These are phyloP conservation scores for Eulemur coronatus DNA, from an alignment of 2,797 vertebrate genomes.

Conservation along the genomic window DNA sequence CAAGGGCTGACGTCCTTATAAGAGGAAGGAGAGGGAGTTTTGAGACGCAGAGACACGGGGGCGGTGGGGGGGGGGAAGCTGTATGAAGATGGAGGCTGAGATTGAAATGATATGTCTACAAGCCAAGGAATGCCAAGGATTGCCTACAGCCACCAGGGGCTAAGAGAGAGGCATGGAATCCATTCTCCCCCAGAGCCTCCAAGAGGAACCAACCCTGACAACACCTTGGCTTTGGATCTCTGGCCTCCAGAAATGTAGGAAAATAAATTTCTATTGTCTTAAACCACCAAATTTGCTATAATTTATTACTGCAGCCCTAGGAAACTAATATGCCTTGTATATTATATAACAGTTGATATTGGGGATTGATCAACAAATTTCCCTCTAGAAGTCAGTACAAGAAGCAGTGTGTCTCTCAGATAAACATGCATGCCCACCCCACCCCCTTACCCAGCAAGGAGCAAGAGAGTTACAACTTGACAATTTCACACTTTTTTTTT, in stretches of 20 bases:
- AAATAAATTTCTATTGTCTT: neutral
- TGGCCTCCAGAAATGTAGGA: neutral
- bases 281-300: neutral
- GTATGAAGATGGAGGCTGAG: neutral
- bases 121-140: neutral
- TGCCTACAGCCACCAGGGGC: neutral
- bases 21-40: neutral
- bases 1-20: neutral
- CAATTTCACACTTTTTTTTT: neutral
- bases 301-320: neutral
- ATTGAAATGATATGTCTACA: neutral
- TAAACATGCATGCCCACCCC: rapidly evolving
- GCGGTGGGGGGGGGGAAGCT: neutral
- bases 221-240: neutral
- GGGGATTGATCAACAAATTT: neutral
- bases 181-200: neutral
- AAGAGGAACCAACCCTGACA: neutral
- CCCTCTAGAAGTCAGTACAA: neutral
- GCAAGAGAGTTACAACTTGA: neutral
- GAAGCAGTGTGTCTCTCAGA: neutral
- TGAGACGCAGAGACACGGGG: neutral
- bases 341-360: neutral
- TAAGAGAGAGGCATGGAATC: neutral
- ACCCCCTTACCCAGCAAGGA: neutral
- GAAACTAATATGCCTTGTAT: neutral